These are phyloP conservation scores for Hippoglossus stenolepis DNA, from an alignment of 2,113 vertebrate genomes.

Conservation along the genomic window DNA sequence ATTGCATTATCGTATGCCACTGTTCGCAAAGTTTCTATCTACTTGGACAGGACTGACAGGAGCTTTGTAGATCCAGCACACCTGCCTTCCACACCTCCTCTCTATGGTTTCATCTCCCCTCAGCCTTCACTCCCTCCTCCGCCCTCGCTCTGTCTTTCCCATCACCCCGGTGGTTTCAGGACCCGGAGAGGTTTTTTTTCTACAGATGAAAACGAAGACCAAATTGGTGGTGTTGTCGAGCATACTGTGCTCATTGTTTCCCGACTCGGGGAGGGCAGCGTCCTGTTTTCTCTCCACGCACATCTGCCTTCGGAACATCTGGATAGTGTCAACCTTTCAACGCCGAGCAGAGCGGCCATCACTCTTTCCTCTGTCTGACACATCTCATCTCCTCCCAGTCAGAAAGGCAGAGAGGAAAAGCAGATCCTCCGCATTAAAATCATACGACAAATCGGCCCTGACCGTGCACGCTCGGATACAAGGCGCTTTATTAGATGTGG, in stretches of 20 bases:
- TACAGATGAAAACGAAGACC: constrained; percentile 56
- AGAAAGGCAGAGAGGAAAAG: constrained; percentile 31
- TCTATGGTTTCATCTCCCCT: constrained; percentile 9
- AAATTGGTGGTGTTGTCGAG: constrained; percentile 60
- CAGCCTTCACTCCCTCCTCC: constrained; percentile 19
- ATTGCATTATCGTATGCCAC: constrained; percentile 20
- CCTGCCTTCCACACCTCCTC: constrained; percentile 19
- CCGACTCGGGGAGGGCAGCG: constrained; percentile 40
- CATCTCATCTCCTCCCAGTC: constrained; percentile 56
- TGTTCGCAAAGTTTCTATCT: constrained; percentile 40
- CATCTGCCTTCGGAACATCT: constrained; percentile 82
- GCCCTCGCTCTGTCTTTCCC: constrained; percentile 36
- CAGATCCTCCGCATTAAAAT: constrained; percentile 67
- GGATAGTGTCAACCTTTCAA: constrained; percentile 75
- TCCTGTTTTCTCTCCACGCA: constrained; percentile 69
- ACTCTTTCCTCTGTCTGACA: constrained; percentile 67
- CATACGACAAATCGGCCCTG: constrained; percentile 74
- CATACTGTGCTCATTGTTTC: constrained; percentile 74
- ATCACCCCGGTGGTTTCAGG: constrained; percentile 33
- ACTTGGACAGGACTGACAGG: constrained; percentile 33
- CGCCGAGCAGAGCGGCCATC: constrained; percentile 64
- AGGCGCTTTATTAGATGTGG: constrained; percentile 73
- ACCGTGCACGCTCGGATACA: constrained; percentile 62
- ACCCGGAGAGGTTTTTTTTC: constrained; percentile 33
- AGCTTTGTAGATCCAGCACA: constrained; percentile 18